Conservation (phyloP, 2,888 invertebrate genomes). For the Celastrina argiolus region DNA sequence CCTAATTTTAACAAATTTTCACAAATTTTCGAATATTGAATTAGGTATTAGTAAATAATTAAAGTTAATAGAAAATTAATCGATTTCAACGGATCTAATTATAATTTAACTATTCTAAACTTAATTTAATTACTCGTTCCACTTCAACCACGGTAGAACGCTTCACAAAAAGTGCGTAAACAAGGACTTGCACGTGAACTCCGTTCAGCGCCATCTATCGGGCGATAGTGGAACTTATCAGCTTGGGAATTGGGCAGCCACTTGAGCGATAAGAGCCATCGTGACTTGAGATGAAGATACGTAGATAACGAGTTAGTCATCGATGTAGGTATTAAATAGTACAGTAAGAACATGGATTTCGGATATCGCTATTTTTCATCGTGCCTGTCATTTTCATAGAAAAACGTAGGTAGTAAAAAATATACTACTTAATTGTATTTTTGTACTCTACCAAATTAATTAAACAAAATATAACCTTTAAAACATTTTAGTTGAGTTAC, state of each 20-base stretch:
- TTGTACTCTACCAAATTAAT: too few relatives aligned
- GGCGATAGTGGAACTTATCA: constrained; percentile 53
- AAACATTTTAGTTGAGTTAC: too few relatives aligned
- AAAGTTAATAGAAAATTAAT: too few relatives aligned
- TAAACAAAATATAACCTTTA: too few relatives aligned
- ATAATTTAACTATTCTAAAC: background rate
- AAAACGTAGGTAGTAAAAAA: too few relatives aligned
- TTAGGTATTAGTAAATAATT: too few relatives aligned
- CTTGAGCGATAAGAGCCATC: constrained; percentile 44
- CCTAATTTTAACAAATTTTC: too few relatives aligned
- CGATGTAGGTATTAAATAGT: background rate
- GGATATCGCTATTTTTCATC: too few relatives aligned
- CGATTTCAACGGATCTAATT: background rate
- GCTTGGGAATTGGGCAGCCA: constrained; percentile 42
- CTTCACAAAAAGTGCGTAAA: background rate
- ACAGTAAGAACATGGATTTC: background rate
- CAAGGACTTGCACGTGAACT: background rate
- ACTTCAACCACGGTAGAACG: background rate
- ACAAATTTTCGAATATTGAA: too few relatives aligned
- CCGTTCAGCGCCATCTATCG: constrained; percentile 59
- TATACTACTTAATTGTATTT: too few relatives aligned
- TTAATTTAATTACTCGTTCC: background rate
- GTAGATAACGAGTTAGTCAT: constrained; percentile 39
- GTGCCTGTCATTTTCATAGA: too few relatives aligned
- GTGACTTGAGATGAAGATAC: constrained; percentile 50